Evolutionary conservation across 2,888 invertebrate species (phyloP).

Genomic region (Ganaspis brasiliensis): DNA sequence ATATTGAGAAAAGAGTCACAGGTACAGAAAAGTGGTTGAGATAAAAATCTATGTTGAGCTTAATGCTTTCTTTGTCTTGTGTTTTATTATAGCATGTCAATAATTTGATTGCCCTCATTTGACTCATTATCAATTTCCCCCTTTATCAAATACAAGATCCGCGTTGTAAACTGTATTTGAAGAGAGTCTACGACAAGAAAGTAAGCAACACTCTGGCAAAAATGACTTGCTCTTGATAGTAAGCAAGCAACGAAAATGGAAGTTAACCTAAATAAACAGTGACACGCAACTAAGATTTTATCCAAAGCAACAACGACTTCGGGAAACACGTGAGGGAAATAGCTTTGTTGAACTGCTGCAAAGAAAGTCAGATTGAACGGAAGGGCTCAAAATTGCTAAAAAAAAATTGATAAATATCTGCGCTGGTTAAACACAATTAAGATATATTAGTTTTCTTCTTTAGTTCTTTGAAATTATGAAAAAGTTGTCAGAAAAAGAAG

Average conservation of each 20-base stretch:
- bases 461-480: background rate
- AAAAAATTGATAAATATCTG: background rate
- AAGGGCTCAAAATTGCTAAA: slow-evolving; percentile 14
- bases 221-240: slow-evolving; percentile 31
- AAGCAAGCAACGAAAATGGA: slow-evolving; percentile 59
- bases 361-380: slow-evolving; percentile 18
- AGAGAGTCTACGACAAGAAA: slow-evolving; percentile 21
- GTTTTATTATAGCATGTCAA: background rate
- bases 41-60: slow-evolving; percentile 2
- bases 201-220: slow-evolving; percentile 17
- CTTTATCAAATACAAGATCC: slow-evolving; percentile 33
- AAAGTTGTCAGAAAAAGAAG: too few species aligned
- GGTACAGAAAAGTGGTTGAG: background rate
- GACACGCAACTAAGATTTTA: slow-evolving; percentile 66
- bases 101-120: slow-evolving; percentile 30
- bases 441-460: background rate
- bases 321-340: slow-evolving; percentile 29
- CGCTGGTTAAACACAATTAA: background rate
- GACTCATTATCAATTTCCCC: slow-evolving; percentile 26
- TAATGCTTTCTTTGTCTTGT: background rate
- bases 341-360: slow-evolving; percentile 7
- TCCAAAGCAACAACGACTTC: slow-evolving; percentile 18
- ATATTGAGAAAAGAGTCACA: too few species aligned
- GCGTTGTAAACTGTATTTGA: slow-evolving; percentile 37
- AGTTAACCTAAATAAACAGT: slow-evolving; percentile 65